Percentiles rank a stretch among this genome's conserved stretches.
Evolutionary conservation across 2,888 invertebrate species (phyloP).

Genomic region (Agonopterix heracliana): DNA sequence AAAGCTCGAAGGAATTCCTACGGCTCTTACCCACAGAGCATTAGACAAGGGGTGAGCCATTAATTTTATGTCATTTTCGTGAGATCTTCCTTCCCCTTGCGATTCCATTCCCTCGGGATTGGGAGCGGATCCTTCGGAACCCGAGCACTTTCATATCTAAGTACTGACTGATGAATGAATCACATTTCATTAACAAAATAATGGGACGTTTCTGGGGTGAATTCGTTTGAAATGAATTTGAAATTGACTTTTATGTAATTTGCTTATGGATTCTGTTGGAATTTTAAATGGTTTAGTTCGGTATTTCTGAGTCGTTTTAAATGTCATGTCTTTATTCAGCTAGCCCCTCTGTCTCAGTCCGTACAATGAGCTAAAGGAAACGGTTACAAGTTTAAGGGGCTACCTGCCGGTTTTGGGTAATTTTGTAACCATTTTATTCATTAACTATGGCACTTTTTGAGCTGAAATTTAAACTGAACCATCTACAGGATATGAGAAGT

Average conservation of each 20-base stretch:
- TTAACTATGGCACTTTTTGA: too few relatives aligned
- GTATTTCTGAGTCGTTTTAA: too few relatives aligned
- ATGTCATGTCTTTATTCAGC: too few relatives aligned
- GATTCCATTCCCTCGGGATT: neutral
- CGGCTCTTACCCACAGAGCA: slow-evolving; percentile 27
- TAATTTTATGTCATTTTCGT: slow-evolving; percentile 35
- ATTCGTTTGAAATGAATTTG: neutral
- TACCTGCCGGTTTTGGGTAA: too few relatives aligned
- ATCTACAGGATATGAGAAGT: too few relatives aligned
- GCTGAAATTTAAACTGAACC: too few relatives aligned
- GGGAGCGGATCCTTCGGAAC: neutral
- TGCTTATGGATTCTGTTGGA: too few relatives aligned
- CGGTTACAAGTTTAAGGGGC: too few relatives aligned
- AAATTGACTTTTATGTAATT: neutral
- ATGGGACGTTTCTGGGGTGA: neutral
- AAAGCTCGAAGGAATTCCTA: neutral
- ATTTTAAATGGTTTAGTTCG: too few relatives aligned
- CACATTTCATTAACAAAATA: slow-evolving; percentile 1
- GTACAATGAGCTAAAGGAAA: too few relatives aligned
- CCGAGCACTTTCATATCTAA: slow-evolving; percentile 1
- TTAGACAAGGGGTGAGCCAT: slow-evolving; percentile 31
- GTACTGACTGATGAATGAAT: slow-evolving; percentile 3
- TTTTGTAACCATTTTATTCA: too few relatives aligned
- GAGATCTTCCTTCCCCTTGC: slow-evolving; percentile 6
- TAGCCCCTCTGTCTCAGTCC: too few relatives aligned